Percentiles rank a stretch among this genome's conserved stretches.
Conservation (phyloP, 1,140 invertebrate species). For the Philopotamus ludificatus region DNA sequence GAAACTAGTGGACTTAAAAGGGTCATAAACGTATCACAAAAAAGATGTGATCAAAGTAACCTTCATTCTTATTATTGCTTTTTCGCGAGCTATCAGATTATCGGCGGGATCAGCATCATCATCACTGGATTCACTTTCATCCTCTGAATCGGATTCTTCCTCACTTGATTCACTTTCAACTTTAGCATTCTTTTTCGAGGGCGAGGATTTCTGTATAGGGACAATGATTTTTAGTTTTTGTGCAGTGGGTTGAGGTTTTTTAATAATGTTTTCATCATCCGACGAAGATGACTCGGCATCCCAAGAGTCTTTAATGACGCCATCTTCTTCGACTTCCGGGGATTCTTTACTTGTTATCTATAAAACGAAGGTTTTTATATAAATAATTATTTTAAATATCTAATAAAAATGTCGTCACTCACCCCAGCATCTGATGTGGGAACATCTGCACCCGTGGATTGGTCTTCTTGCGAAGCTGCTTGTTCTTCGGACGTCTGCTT, state of each 20-base stretch:
- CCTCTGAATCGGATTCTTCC: slow-evolving; percentile 47
- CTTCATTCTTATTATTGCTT: slow-evolving; percentile 64
- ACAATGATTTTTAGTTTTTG: slow-evolving; percentile 45
- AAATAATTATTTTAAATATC: too few relatives aligned
- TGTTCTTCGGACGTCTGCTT: slow-evolving; percentile 56
- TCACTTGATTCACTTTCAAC: slow-evolving; percentile 52
- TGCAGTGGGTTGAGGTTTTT: slow-evolving; percentile 15
- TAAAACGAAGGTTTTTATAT: too few relatives aligned
- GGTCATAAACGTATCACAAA: not conserved
- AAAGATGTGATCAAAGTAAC: slow-evolving; percentile 43
- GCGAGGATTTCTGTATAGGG: slow-evolving; percentile 43
- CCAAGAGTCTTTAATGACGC: slow-evolving; percentile 79
- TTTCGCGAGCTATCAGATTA: slow-evolving; percentile 55
- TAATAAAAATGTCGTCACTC: too few relatives aligned
- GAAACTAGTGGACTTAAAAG: not conserved
- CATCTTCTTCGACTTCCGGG: slow-evolving; percentile 48
- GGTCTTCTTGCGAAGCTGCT: slow-evolving; percentile 52
- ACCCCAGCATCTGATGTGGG: slow-evolving; percentile 59
- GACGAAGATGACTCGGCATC: slow-evolving; percentile 73
- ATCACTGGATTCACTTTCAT: slow-evolving; percentile 37
- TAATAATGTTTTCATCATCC: too few relatives aligned
- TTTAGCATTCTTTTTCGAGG: too few relatives aligned
- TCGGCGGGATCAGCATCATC: slow-evolving; percentile 60
- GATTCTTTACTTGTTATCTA: slow-evolving; percentile 51
- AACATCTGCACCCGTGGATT: slow-evolving; percentile 56